These are phyloP conservation scores for Caenorhabditis afra DNA, from an alignment of 2,888 invertebrate genomes.

Conservation along the genomic window DNA sequence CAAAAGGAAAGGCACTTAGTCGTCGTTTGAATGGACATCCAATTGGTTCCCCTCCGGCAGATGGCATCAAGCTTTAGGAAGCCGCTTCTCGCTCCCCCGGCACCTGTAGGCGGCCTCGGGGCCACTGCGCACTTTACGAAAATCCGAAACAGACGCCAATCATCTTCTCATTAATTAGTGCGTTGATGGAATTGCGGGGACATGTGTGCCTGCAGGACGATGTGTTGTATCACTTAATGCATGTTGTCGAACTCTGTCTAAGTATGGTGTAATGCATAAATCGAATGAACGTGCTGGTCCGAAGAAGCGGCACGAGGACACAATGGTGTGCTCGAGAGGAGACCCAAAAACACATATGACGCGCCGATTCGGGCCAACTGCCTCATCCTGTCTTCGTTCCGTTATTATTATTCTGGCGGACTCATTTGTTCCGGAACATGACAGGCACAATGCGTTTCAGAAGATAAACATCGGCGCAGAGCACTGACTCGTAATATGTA, in stretches of 20 bases:
- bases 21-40: constrained; percentile 23
- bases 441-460: constrained; percentile 37
- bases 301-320: neutral
- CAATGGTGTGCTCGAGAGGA: neutral
- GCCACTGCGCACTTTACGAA: neutral
- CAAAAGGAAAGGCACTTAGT: constrained; percentile 33
- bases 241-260: constrained; percentile 54
- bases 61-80: constrained; percentile 13
- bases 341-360: constrained; percentile 45
- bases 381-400: constrained; percentile 20
- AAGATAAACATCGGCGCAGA: constrained; percentile 51
- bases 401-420: constrained; percentile 42
- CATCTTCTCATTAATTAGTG: constrained; percentile 59
- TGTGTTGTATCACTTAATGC: constrained; percentile 59
- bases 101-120: constrained; percentile 11
- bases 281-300: constrained; percentile 40
- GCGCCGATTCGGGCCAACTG: constrained; percentile 33
- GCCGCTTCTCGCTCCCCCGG: neutral
- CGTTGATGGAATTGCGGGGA: constrained; percentile 51
- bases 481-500: constrained; percentile 58
- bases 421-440: constrained; percentile 53
- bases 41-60: constrained; percentile 25
- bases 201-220: constrained; percentile 40
- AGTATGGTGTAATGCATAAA: constrained; percentile 65
- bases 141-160: constrained; percentile 34